Evolutionary conservation across 1,140 invertebrate genomes (phyloP).

Genomic region (Caenorhabditis remanei): DNA sequence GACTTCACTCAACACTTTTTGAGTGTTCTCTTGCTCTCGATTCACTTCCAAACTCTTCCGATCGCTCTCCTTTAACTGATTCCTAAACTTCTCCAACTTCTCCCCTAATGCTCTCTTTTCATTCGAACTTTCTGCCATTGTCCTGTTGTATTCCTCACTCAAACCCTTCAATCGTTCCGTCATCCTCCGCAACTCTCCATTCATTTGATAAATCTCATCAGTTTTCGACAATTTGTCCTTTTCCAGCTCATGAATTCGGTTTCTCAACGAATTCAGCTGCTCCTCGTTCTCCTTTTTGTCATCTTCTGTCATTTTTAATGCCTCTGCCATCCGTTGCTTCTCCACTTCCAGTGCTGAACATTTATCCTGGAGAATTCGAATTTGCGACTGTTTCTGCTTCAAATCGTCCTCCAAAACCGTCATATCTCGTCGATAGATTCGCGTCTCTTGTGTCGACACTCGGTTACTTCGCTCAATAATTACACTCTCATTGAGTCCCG

Average conservation of each 20-base stretch:
- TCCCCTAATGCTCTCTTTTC: background rate
- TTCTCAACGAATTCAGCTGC: background rate
- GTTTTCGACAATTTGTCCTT: background rate
- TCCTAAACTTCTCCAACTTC: conserved; percentile 26
- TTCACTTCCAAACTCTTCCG: background rate
- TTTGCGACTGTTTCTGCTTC: background rate
- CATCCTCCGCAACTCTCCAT: background rate
- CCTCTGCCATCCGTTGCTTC: conserved; percentile 5
- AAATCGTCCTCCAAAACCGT: conserved; percentile 14
- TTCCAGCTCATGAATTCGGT: background rate
- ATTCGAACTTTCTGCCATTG: background rate
- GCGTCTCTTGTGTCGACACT: conserved; percentile 34
- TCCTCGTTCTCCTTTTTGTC: background rate
- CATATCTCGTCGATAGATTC: conserved; percentile 6
- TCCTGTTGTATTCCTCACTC: background rate
- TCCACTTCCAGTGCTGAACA: conserved; percentile 7
- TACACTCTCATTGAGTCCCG: conserved; percentile 1
- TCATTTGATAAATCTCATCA: background rate
- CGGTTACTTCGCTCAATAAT: conserved; percentile 6
- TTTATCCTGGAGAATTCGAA: background rate
- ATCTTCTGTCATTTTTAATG: background rate
- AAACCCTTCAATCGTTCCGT: background rate
- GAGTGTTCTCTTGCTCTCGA: conserved; percentile 1
- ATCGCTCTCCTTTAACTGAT: background rate
- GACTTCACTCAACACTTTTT: background rate